Base-by-base conservation (phyloP, 2,797 vertebrate species). In the Girardinus metallicus region DNA sequence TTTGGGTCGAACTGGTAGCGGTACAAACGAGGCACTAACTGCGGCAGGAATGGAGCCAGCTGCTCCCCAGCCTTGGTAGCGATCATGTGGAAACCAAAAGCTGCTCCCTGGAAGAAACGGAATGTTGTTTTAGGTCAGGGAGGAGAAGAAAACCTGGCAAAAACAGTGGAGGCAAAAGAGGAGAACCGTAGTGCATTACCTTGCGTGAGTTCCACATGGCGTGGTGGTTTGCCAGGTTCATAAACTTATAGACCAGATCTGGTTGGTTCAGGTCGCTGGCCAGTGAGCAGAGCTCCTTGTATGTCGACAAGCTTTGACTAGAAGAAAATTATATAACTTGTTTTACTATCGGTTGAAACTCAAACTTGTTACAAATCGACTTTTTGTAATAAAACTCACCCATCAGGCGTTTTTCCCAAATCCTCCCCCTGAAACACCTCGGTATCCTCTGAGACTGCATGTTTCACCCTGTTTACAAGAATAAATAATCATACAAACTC, bases 171-270 rank as follows among this genome's bases (percentile, higher is more conserved):
- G 11, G 76, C 36, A 29, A 43, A 72, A 3, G 26, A 66, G 12
- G 44, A 0, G 29, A 76, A 26, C 34, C 36, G 12, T 41, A 49
- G 49, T 6, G 6, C 0, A 15, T 21, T 95, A 99, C 99, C 98
- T 99, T 99, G 89, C 98, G 96, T 21, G 99, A 99, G 92, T 98
- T 99, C 99, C 99, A 99, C 98, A 99, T 99, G 78, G 99, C 99
- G 47, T 99, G 98, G 91, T 99, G 99, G 94, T 99, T 99, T 84
- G 99, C 98, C 86, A 99, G 92, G 92, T 99, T 99, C 98, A 99
- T 99, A 93, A 99, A 99, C 92, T 99, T 99, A 92, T 99, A 99
- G 72, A 99, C 97, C 2, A 99, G 96, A 86, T 99, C 98, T 21
- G 99, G 99, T 81, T 99, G 98, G 93, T 98, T 99, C 73, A 99